Percentiles rank a stretch among this genome's conserved stretches.
These are phyloP conservation scores for Pantelozetes paolii DNA, from an alignment of 2,888 invertebrate genomes.

Conservation along the genomic window DNA sequence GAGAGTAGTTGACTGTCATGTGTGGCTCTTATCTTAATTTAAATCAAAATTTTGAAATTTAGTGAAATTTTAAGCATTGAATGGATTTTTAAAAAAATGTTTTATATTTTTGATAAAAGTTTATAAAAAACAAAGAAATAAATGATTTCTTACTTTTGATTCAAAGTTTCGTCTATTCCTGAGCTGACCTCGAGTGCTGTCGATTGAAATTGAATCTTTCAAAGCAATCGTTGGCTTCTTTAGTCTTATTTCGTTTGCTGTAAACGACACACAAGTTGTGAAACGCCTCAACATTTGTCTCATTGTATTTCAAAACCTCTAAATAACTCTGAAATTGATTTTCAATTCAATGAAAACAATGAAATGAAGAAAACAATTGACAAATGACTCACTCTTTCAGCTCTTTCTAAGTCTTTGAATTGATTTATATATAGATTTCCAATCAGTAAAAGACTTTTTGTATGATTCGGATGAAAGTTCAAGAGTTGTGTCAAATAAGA, in stretches of 20 bases:
- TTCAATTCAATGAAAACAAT: neutral
- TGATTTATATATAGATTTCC: conserved; percentile 95
- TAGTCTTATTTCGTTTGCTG: conserved; percentile 19
- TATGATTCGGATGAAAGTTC: conserved; percentile 79
- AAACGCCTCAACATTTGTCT: conserved; percentile 18
- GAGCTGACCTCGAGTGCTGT: neutral
- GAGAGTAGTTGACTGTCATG: neutral
- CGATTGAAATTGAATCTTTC: neutral
- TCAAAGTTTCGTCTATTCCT: neutral
- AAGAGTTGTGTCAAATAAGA: conserved; percentile 78
- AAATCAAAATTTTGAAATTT: no score
- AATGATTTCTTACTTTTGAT: neutral
- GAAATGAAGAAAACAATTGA: neutral
- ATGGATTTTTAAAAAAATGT: neutral
- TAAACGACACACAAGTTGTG: conserved; percentile 30
- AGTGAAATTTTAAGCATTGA: neutral
- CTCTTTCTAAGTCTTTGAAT: conserved; percentile 86
- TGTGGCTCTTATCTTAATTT: no score
- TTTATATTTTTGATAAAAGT: neutral
- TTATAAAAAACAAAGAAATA: neutral
- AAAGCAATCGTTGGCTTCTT: conserved; percentile 29
- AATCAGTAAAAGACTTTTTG: conserved; percentile 86
- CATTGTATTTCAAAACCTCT: conserved; percentile 22
- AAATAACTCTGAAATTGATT: conserved; percentile 8
- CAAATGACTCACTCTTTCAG: conserved; percentile 68